These are phyloP conservation scores for Eriocheir sinensis DNA, from an alignment of 1,140 invertebrate genomes.

Conservation along the genomic window DNA sequence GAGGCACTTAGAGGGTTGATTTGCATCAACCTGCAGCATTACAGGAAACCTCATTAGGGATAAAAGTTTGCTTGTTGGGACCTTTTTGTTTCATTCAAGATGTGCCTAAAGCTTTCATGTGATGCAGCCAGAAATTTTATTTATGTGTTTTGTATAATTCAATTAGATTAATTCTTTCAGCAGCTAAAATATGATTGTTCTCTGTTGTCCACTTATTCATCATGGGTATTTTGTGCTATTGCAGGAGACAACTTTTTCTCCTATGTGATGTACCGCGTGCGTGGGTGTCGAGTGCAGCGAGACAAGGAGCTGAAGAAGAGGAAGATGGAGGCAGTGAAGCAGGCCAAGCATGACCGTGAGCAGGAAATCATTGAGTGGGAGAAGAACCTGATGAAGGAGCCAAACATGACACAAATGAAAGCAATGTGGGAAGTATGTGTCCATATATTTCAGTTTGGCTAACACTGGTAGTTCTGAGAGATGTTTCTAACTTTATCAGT, in stretches of 20 bases:
- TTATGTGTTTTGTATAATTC: no score
- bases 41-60: no score
- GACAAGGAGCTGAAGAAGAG: conserved; percentile 81
- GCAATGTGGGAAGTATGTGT: conserved; percentile 83
- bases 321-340: conserved; percentile 81
- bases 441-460: not conserved
- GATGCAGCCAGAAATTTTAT: no score
- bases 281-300: conserved; percentile 81
- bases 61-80: no score
- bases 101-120: no score
- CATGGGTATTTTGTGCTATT: conserved; percentile 13
- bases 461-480: not conserved
- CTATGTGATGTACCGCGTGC: conserved; percentile 81
- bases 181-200: no score
- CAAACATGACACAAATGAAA: conserved; percentile 80
- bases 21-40: no score
- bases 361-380: conserved; percentile 82
- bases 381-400: conserved; percentile 81
- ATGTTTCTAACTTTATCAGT: not conserved
- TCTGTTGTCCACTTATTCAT: no score
- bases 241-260: conserved; percentile 79
- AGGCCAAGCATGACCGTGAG: conserved; percentile 81
- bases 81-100: no score
- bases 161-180: no score
- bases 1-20: no score